phyloP scores from a whole-genome alignment of 2,113 vertebrate species.

The Isichthys henryi region DNA sequence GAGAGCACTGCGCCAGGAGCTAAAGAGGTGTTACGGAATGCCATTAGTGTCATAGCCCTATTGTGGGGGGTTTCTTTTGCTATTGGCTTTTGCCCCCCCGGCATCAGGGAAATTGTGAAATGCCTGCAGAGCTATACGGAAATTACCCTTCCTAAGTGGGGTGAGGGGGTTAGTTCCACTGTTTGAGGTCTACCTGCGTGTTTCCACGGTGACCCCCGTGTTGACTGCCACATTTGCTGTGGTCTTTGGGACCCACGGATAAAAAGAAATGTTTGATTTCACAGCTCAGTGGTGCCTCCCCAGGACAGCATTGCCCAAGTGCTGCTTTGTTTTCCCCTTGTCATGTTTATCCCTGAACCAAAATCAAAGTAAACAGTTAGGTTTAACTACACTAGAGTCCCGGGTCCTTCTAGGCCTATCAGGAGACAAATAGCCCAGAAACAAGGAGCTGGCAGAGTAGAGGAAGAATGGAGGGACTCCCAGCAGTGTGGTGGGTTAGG shows the following conservation, averaged over 20 bases:
- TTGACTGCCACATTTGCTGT: not conserved
- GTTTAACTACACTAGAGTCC: not conserved
- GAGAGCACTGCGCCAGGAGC: conserved; percentile 53
- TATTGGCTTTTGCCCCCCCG: conserved; percentile 16
- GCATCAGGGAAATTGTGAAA: not conserved
- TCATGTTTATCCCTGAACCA: not conserved
- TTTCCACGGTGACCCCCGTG: not conserved
- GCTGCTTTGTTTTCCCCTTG: not conserved
- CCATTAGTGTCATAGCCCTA: conserved; percentile 65
- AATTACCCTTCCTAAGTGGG: conserved; percentile 6
- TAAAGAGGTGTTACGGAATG: conserved; percentile 73
- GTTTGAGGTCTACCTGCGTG: not conserved
- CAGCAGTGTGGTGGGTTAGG: not conserved
- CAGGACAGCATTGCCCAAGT: not conserved
- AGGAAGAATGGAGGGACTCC: conserved; percentile 47
- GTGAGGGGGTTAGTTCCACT: not conserved
- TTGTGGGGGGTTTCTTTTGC: conserved; percentile 10
- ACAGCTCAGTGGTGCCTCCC: not conserved
- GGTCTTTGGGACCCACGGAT: not conserved
- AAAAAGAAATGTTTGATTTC: not conserved
- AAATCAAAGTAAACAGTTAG: not conserved
- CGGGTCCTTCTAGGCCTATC: not conserved
- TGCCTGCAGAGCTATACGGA: conserved; percentile 2
- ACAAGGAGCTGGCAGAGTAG: conserved; percentile 54
- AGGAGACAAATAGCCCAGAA: not conserved